These are phyloP conservation scores for Amphibalanus amphitrite DNA, from an alignment of 1,140 invertebrate species.

Conservation along the genomic window DNA sequence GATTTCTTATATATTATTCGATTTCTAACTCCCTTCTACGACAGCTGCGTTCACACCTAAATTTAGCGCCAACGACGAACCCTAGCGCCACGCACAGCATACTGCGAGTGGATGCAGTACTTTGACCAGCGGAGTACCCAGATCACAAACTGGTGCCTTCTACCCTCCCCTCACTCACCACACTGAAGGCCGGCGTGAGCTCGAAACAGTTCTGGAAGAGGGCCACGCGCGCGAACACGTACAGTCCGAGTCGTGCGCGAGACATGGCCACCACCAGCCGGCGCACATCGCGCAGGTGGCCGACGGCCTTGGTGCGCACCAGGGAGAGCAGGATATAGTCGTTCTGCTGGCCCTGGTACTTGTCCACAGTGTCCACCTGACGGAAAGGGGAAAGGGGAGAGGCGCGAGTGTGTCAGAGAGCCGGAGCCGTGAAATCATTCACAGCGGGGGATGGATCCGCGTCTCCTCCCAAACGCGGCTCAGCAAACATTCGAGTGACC, in stretches of 20 bases:
- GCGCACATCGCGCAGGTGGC: conserved; percentile 88
- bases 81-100: background rate
- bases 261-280: conserved; percentile 96
- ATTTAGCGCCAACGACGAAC: background rate
- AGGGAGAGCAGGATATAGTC: conserved; percentile 93
- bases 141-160: background rate
- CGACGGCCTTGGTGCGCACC: conserved; percentile 87
- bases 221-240: conserved; percentile 80
- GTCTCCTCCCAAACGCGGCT: no score
- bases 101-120: no score
- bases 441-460: no score
- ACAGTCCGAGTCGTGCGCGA: conserved; percentile 87
- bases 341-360: conserved; percentile 99
- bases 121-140: background rate
- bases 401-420: no score
- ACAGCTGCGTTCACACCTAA: background rate
- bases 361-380: conserved; percentile 67
- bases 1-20: no score
- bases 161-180: conserved; percentile 35
- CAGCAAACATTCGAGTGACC: no score
- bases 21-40: background rate
- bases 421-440: no score
- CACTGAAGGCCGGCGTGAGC: conserved; percentile 80
- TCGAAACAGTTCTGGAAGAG: conserved; percentile 96
- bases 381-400: no score